Conservation (phyloP, 1,140 invertebrate species). For the Drosophila tani region DNA sequence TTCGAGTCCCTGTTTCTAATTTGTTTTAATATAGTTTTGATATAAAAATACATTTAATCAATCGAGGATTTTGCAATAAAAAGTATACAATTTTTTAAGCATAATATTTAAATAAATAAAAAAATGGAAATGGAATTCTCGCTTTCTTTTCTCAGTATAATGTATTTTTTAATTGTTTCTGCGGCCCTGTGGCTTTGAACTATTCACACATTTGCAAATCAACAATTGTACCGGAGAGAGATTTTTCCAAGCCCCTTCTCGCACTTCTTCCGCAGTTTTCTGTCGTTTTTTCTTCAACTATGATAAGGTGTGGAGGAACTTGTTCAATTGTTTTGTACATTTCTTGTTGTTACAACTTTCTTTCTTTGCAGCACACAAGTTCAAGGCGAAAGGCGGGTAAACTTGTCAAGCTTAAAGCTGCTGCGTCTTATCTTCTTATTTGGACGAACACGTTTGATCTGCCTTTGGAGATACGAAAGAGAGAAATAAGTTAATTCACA, state of each 20-base stretch:
- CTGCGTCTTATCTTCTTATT: conserved; percentile 25
- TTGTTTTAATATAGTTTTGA: too few species aligned
- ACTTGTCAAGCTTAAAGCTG: conserved; percentile 29
- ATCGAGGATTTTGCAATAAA: neutral
- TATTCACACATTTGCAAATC: conserved; percentile 27
- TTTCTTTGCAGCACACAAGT: conserved; percentile 19
- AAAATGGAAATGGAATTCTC: neutral
- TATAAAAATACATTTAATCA: too few species aligned
- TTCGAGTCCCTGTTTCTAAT: too few species aligned
- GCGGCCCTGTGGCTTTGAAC: conserved; percentile 20
- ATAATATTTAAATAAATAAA: neutral
- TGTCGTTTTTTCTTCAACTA: neutral
- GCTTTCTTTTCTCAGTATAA: conserved; percentile 1
- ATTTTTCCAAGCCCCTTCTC: conserved; percentile 6
- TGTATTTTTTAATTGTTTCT: neutral
- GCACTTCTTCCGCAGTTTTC: neutral
- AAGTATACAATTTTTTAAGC: neutral
- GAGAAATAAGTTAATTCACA: conserved; percentile 32
- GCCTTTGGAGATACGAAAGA: conserved; percentile 19
- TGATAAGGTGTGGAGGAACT: conserved; percentile 44
- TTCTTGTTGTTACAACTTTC: conserved; percentile 39
- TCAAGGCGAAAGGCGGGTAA: conserved; percentile 20
- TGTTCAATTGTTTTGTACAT: conserved; percentile 29
- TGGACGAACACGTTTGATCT: conserved; percentile 30
- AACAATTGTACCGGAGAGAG: neutral